Conservation (phyloP, 2,888 invertebrate genomes). For the Pammene fasciana region DNA sequence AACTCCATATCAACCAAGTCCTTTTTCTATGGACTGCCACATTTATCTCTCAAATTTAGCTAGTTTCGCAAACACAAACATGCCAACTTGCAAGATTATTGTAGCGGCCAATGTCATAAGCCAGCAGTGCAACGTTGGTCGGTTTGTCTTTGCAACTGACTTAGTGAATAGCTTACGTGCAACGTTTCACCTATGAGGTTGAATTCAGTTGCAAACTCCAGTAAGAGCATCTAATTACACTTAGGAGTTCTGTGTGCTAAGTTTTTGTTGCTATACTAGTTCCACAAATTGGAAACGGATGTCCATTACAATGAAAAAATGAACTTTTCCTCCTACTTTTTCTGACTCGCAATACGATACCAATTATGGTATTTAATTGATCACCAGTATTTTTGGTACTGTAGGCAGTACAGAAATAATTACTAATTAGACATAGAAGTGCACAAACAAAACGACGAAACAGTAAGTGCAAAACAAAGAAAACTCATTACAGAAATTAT, state of each 20-base stretch:
- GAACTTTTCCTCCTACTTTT: too few relatives aligned
- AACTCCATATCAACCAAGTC: background rate
- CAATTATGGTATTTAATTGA: too few relatives aligned
- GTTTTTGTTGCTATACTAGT: background rate
- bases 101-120: constrained; percentile 63
- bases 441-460: background rate
- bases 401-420: too few relatives aligned
- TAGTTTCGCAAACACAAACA: constrained; percentile 12
- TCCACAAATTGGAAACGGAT: too few relatives aligned
- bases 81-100: constrained; percentile 30
- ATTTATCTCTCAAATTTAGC: too few relatives aligned
- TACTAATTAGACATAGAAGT: background rate
- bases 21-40: background rate
- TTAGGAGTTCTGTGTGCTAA: background rate
- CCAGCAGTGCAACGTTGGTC: constrained; percentile 56
- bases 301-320: too few relatives aligned
- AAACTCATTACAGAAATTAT: constrained; percentile 28
- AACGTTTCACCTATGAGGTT: constrained; percentile 39
- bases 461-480: constrained; percentile 19
- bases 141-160: constrained; percentile 67
- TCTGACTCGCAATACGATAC: too few relatives aligned
- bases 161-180: constrained; percentile 61
- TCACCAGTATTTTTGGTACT: too few relatives aligned
- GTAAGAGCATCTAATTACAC: constrained; percentile 3
- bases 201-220: constrained; percentile 19